Percentiles rank a stretch among this genome's conserved stretches.
phyloP scores from a whole-genome alignment of 2,113 vertebrate species.

The Neogobius melanostomus region DNA sequence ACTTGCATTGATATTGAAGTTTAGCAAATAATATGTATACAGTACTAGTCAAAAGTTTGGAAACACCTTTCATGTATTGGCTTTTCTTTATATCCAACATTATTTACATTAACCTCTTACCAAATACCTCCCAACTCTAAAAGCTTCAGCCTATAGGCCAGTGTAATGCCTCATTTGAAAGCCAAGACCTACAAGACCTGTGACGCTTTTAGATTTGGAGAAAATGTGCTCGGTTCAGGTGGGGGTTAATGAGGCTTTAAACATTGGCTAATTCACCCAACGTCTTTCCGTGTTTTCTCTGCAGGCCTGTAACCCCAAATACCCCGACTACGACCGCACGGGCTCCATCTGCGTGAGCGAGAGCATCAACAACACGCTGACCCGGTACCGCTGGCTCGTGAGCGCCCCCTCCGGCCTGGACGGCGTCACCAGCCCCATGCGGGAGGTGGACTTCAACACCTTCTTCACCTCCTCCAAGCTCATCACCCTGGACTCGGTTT shows the following conservation, averaged over 20 bases:
- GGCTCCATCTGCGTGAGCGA: constrained; percentile 90
- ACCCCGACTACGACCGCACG: constrained; percentile 89
- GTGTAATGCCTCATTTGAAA: no score
- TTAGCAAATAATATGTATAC: no score
- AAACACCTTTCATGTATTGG: no score
- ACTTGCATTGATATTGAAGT: no score
- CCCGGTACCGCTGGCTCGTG: constrained; percentile 89
- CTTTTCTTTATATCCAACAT: no score
- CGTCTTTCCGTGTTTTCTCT: background rate
- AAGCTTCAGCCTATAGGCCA: no score
- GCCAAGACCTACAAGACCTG: no score
- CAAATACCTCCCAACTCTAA: no score
- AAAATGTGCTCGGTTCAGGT: no score
- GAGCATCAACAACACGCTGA: constrained; percentile 90
- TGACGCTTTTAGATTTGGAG: no score
- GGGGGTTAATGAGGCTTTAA: background rate
- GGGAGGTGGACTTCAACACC: constrained; percentile 91
- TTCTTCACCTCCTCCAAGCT: constrained; percentile 96
- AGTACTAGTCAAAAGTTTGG: no score
- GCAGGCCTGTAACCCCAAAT: constrained; percentile 93
- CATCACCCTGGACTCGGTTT: constrained; percentile 91
- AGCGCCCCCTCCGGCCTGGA: constrained; percentile 86
- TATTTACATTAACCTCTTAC: no score
- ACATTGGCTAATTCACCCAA: background rate
- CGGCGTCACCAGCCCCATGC: constrained; percentile 90